Conservation (phyloP, 2,113 vertebrate genomes). For the Ariopsis seemanni region DNA sequence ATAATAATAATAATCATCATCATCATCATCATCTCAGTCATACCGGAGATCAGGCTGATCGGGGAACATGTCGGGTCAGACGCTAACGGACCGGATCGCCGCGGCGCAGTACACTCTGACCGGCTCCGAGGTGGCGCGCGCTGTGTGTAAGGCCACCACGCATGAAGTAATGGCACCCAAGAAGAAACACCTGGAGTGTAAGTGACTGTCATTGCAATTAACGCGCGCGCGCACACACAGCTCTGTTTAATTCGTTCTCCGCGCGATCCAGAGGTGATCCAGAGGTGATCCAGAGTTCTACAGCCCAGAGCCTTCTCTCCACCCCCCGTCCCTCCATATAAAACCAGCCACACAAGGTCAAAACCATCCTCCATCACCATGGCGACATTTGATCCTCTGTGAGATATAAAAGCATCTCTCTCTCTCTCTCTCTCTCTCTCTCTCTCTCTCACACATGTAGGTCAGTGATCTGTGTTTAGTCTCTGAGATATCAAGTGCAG, state of each 20-base stretch:
- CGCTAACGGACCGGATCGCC: constrained; percentile 98
- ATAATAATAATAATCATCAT: not conserved
- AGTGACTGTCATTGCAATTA: constrained; percentile 64
- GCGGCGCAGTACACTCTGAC: constrained; percentile 98
- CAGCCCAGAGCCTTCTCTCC: not conserved
- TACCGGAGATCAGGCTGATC: constrained; percentile 52
- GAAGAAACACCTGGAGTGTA: constrained; percentile 99
- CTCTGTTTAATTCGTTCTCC: not conserved
- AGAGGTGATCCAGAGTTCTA: too few species aligned
- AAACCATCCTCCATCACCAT: not conserved
- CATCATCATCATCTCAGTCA: not conserved
- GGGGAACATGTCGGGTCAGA: constrained; percentile 98
- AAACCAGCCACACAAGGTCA: constrained; percentile 4
- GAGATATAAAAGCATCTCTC: not conserved
- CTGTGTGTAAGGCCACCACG: constrained; percentile 97
- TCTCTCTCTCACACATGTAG: not conserved
- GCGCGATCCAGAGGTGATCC: too few species aligned
- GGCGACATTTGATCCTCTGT: not conserved
- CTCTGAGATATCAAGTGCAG: not conserved
- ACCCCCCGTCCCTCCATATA: not conserved
- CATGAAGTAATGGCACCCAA: constrained; percentile 98
- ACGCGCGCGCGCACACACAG: not conserved
- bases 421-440: not conserved
- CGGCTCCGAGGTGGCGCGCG: constrained; percentile 92
- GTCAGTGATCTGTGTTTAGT: constrained; percentile 13